Evolutionary conservation across 2,113 vertebrate species (phyloP).

Genomic region (Saccopteryx bilineata): DNA sequence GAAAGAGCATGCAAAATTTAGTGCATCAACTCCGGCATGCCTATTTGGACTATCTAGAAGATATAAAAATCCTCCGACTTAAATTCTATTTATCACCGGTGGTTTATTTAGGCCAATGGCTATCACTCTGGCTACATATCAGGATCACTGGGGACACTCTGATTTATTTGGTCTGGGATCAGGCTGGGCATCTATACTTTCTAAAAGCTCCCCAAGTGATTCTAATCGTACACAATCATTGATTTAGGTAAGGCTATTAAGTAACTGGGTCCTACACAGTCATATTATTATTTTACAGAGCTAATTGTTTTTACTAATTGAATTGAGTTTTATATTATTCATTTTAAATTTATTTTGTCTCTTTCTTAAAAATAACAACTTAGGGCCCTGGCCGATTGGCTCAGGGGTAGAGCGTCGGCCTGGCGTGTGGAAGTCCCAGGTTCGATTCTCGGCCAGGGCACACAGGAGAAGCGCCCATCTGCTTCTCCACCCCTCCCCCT

Average conservation of each 20-base stretch:
- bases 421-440: no score
- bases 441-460: no score
- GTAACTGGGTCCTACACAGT: slow-evolving; percentile 55
- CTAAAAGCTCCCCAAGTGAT: slow-evolving; percentile 21
- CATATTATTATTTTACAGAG: slow-evolving; percentile 74
- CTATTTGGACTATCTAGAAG: not conserved
- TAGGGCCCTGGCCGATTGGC: not conserved
- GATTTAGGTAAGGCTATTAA: slow-evolving; percentile 49
- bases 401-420: no score
- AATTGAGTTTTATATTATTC: slow-evolving; percentile 56
- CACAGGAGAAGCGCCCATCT: no score
- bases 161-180: not conserved
- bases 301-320: slow-evolving; percentile 79
- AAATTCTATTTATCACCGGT: not conserved
- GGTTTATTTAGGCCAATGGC: not conserved
- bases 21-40: not conserved
- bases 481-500: no score
- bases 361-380: slow-evolving; percentile 70
- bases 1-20: not conserved
- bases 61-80: not conserved
- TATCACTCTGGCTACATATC: not conserved
- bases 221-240: not conserved
- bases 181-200: not conserved
- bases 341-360: slow-evolving; percentile 71
- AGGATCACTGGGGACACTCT: not conserved